Evolutionary conservation across 2,113 vertebrate species (phyloP).

Genomic region (Myodes glareolus): DNA sequence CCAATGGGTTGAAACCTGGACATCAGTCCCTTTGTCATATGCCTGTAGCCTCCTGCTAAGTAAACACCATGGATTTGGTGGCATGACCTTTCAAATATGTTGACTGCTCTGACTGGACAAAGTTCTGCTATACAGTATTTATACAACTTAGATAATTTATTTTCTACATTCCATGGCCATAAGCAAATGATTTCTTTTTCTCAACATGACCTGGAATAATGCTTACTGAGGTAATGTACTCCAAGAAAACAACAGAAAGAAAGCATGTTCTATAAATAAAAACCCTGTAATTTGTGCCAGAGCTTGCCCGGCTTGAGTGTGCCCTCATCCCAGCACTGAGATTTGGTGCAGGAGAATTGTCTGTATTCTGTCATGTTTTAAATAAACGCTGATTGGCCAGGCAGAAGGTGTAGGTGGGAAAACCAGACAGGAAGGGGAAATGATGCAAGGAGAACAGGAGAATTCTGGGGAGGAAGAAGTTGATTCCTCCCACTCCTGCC

Average conservation of each 20-base stretch:
- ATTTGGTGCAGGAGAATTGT: too few relatives aligned
- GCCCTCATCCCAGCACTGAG: background rate
- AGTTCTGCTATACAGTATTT: background rate
- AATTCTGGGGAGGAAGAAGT: too few relatives aligned
- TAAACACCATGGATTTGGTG: background rate
- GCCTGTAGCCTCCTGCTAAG: background rate
- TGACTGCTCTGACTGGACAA: background rate
- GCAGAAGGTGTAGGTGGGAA: too few relatives aligned
- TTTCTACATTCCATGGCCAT: background rate
- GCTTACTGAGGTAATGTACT: background rate
- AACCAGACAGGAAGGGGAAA: too few relatives aligned
- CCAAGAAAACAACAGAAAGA: background rate
- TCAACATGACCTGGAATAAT: background rate
- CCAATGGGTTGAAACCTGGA: background rate
- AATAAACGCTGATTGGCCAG: too few relatives aligned
- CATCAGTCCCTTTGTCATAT: background rate
- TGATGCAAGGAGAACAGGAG: too few relatives aligned
- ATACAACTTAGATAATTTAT: background rate
- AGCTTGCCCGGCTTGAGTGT: background rate
- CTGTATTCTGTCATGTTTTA: too few relatives aligned
- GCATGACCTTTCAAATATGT: background rate
- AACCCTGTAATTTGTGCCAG: background rate
- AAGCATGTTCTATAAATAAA: conserved; percentile 6
- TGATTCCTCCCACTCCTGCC: too few relatives aligned
- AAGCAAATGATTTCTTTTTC: background rate